phyloP scores from a whole-genome alignment of 2,113 vertebrate genomes.

The Tonatia bakeri region DNA sequence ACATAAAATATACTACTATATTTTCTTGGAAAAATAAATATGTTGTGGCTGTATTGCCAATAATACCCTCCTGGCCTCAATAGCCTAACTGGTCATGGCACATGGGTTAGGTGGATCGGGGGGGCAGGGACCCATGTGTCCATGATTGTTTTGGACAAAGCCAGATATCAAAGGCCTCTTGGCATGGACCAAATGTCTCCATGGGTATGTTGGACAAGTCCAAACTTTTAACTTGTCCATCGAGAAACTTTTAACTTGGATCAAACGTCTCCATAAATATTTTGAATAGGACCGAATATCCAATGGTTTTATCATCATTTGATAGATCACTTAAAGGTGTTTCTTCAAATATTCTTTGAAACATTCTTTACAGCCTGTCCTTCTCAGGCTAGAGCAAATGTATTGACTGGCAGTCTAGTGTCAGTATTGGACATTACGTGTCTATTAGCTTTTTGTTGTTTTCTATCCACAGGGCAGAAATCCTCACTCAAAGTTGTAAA shows the following conservation, averaged over 20 bases:
- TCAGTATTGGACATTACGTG: background rate
- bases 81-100: background rate
- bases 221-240: too few species aligned
- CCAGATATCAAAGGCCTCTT: background rate
- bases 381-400: background rate
- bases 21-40: background rate
- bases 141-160: background rate
- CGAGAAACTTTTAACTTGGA: background rate
- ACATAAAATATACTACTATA: background rate
- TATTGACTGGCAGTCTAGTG: conserved; percentile 9
- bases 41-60: background rate
- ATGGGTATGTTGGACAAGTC: background rate
- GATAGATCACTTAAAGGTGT: background rate
- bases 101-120: too few species aligned
- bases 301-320: background rate
- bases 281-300: background rate
- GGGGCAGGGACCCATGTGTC: background rate
- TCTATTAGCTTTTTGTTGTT: conserved; percentile 52
- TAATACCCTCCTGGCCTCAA: background rate
- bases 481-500: conserved; percentile 58
- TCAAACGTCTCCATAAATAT: background rate
- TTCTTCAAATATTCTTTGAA: conserved; percentile 38
- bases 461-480: conserved; percentile 69
- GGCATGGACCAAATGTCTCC: background rate
- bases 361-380: background rate